These are phyloP conservation scores for Microtus oregoni DNA, from an alignment of 2,113 vertebrate species.

Conservation along the genomic window DNA sequence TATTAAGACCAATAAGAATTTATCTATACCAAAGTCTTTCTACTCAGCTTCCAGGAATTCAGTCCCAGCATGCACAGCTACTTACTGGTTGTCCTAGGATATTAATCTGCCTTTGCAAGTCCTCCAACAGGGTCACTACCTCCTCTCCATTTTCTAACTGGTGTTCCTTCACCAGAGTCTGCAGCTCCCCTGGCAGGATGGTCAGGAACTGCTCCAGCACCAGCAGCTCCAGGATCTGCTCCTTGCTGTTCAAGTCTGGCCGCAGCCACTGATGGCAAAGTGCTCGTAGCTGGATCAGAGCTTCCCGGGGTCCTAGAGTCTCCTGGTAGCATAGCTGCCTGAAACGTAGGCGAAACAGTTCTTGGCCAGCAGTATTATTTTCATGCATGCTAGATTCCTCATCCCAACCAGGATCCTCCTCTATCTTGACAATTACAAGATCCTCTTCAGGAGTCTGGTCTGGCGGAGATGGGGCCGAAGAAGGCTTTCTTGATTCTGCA, in stretches of 20 bases:
- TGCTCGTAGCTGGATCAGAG: conserved; percentile 78
- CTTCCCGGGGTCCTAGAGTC: conserved; percentile 77
- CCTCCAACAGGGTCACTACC: conserved; percentile 79
- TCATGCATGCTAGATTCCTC: conserved; percentile 57
- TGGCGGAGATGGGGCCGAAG: conserved; percentile 40
- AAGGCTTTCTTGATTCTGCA: conserved; percentile 64
- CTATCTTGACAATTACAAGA: conserved; percentile 80
- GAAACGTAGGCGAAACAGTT: conserved; percentile 76
- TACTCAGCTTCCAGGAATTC: neutral
- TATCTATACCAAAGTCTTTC: neutral
- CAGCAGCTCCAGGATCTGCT: conserved; percentile 78
- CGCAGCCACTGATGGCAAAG: conserved; percentile 82
- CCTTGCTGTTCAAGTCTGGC: conserved; percentile 80
- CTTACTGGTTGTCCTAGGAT: conserved; percentile 76
- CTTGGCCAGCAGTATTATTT: conserved; percentile 63
- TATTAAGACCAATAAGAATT: too few species aligned
- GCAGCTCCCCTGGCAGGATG: conserved; percentile 77
- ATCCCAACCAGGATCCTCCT: conserved; percentile 78
- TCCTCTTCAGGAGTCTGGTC: conserved; percentile 74
- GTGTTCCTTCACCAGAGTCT: conserved; percentile 77
- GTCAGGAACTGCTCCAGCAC: conserved; percentile 77
- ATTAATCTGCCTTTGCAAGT: conserved; percentile 80
- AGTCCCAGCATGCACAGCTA: neutral
- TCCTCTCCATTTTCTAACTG: conserved; percentile 77
- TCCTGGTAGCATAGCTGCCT: conserved; percentile 79